Base-by-base conservation (phyloP, 2,797 vertebrate genomes). In the Hemitrygon akajei region DNA sequence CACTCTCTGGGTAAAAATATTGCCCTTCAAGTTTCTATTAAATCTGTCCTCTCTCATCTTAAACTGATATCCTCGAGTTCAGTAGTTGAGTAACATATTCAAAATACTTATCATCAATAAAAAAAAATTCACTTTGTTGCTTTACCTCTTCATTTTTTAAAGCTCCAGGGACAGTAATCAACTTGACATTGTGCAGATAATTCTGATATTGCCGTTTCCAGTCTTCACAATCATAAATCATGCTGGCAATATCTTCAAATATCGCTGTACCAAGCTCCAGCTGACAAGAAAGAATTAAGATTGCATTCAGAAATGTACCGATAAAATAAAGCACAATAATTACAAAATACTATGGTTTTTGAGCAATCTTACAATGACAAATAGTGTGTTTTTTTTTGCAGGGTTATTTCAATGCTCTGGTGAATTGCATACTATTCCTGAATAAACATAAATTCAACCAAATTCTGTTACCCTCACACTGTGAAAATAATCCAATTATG, bases 171-270 rank as follows among this genome's bases (percentile, higher is more conserved):
- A 99, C 94, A 0, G 94, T 94, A 95, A 98, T 95, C 92, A 99
- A 95, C 93, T 93, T 95, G 91, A 97, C 95, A 93, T 95, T 97
- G 95, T 96, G 95, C 93, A 97, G 94, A 94, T 98, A 99, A 94
- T 97, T 96, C 94, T 95, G 95, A 95, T 99, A 96, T 94, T 99
- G 98, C 94, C 97, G 96, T 94, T 96, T 97, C 98, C 98, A 98
- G 20, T 97, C 97, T 96, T 99, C 95, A 93, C 95, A 97, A 95
- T 98, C 96, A 69, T 98, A 99, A 95, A 99, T 97, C 94, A 99
- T 95, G 94, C 94, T 96, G 94, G 98, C 98, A 94, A 99, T 94
- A 3, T 95, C 96, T 69, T 98, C 97, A 96, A 99, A 99, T 71
- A 99, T 94, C 0, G 1, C 86, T 0, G 96, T 96, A 93, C 98